A percentile compares a stretch with the other conserved stretches of the same genome.
Conservation (phyloP, 2,113 vertebrate genomes). For the Trachemys scripta region DNA sequence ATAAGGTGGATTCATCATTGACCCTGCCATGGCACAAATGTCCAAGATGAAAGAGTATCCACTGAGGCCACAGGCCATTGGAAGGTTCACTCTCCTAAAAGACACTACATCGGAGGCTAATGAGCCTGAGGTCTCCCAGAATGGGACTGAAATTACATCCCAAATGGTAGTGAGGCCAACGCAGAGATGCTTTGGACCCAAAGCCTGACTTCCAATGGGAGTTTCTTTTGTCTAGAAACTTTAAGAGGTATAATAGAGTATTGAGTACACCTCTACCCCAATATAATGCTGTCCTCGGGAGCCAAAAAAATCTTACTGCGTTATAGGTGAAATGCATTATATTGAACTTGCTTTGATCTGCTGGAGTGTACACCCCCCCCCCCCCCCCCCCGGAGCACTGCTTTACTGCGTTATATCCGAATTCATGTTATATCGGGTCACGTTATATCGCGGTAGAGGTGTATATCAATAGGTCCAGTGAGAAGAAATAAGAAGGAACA, state of each 20-base stretch:
- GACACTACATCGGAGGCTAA: rapidly evolving
- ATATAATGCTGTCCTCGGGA: too few species aligned
- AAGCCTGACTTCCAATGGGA: background rate
- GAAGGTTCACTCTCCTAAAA: background rate
- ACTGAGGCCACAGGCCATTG: rapidly evolving
- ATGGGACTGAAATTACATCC: background rate
- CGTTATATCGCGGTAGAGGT: too few species aligned
- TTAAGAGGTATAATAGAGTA: background rate
- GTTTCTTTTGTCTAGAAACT: background rate
- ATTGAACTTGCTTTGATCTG: too few species aligned
- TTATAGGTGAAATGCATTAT: too few species aligned
- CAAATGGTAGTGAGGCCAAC: background rate
- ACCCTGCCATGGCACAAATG: background rate
- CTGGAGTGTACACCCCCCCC: too few species aligned
- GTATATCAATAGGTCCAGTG: background rate
- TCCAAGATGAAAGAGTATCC: background rate
- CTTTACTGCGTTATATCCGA: too few species aligned
- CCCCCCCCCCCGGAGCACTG: too few species aligned
- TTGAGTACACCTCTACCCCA: background rate
- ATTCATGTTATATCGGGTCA: too few species aligned
- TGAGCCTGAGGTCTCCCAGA: background rate
- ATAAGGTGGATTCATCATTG: background rate
- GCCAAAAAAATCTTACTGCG: too few species aligned
- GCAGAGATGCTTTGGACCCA: background rate
- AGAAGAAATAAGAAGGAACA: background rate